Conservation (phyloP, 92 coral and sea anemone genomes). For the Porites divaricata region DNA sequence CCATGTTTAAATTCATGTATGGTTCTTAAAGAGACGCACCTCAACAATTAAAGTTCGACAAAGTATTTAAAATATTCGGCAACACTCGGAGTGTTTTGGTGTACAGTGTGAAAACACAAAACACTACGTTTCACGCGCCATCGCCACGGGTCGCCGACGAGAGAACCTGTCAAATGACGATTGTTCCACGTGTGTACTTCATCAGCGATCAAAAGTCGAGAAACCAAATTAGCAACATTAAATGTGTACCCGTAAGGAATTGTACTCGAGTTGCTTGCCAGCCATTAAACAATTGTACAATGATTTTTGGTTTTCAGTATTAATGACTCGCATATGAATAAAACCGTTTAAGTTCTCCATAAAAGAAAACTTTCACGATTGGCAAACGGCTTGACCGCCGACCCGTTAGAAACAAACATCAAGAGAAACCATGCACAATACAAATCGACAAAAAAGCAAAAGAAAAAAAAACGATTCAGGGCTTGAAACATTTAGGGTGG, state of each 20-base stretch:
- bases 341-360: background rate
- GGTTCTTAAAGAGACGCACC: background rate
- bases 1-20: background rate
- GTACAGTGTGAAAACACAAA: background rate
- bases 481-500: background rate
- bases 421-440: background rate
- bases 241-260: constrained; percentile 24
- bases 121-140: background rate
- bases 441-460: background rate
- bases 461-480: background rate
- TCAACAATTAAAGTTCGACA: background rate
- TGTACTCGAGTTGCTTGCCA: constrained; percentile 12
- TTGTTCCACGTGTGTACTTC: constrained; percentile 35
- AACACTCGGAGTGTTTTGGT: background rate
- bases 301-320: constrained; percentile 9
- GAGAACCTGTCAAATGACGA: constrained; percentile 2
- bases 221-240: constrained; percentile 17
- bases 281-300: constrained; percentile 26
- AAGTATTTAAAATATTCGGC: constrained; percentile 29
- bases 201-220: constrained; percentile 49
- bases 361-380: background rate
- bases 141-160: background rate
- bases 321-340: background rate
- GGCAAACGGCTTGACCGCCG: background rate
- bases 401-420: background rate